A percentile compares a stretch with the other conserved stretches of the same genome.
Evolutionary conservation across 2,888 invertebrate genomes (phyloP).

Genomic region (Monochamus alternatus): DNA sequence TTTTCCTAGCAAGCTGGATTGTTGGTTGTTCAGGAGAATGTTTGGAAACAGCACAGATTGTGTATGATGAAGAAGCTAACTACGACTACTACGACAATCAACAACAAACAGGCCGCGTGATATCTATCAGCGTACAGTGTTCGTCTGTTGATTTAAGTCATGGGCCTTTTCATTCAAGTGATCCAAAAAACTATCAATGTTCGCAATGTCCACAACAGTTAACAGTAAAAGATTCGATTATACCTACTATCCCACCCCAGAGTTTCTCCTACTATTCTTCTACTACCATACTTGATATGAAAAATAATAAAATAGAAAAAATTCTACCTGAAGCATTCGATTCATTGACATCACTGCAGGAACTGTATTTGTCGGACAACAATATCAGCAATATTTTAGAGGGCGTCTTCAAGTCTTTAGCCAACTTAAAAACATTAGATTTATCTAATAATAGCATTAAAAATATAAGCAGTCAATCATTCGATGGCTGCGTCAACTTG

Average conservation of each 20-base stretch:
- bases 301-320: background rate
- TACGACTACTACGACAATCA: background rate
- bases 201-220: background rate
- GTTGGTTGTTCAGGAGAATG: background rate
- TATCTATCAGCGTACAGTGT: background rate
- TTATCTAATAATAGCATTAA: conserved; percentile 18
- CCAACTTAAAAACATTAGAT: background rate
- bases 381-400: background rate
- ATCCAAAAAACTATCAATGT: background rate
- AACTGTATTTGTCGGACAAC: conserved; percentile 16
- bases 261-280: background rate
- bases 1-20: background rate
- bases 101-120: background rate
- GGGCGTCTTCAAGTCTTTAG: conserved; percentile 9
- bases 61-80: background rate
- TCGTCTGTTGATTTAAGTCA: background rate
- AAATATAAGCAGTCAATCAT: background rate
- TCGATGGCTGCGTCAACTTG: background rate
- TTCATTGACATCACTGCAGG: background rate
- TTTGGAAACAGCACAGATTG: background rate
- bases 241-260: conserved; percentile 11
- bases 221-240: background rate
- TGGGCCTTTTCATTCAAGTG: background rate
- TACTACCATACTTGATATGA: background rate
- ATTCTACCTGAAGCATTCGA: conserved; percentile 30